These are phyloP conservation scores for Beris chalybata DNA, from an alignment of 2,888 invertebrate species.

Conservation along the genomic window DNA sequence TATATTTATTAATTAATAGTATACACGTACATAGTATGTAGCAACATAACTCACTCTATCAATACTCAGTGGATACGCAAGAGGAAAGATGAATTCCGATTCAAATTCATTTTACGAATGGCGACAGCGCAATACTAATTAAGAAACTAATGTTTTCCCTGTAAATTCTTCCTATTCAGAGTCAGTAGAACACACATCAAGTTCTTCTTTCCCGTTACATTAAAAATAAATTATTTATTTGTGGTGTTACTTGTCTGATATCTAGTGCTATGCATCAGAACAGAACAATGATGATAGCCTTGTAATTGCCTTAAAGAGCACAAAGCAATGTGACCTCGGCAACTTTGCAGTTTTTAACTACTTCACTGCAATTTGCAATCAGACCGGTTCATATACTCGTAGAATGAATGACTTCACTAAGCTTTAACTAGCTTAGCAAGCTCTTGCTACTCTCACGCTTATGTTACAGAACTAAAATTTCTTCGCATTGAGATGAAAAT, in stretches of 20 bases:
- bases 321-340: slow-evolving; percentile 36
- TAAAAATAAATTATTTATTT: slow-evolving; percentile 5
- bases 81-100: too few species aligned
- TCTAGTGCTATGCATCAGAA: slow-evolving; percentile 21
- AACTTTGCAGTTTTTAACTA: slow-evolving; percentile 16
- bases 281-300: slow-evolving; percentile 37
- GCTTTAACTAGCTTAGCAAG: background rate
- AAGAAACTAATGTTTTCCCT: too few species aligned
- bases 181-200: background rate
- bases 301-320: slow-evolving; percentile 37
- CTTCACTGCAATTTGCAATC: slow-evolving; percentile 19
- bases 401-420: slow-evolving; percentile 1
- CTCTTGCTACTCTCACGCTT: slow-evolving; percentile 14
- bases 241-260: background rate
- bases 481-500: slow-evolving; percentile 27
- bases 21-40: too few species aligned
- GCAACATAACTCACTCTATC: too few species aligned
- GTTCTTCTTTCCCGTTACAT: slow-evolving; percentile 10
- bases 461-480: slow-evolving; percentile 29
- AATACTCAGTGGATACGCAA: too few species aligned
- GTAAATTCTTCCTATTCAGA: slow-evolving; percentile 9
- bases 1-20: too few species aligned
- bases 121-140: too few species aligned
- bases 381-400: slow-evolving; percentile 20
- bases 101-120: too few species aligned